Evolutionary conservation across 2,797 vertebrate genomes (phyloP).

Genomic region (Spondyliosoma cantharus): DNA sequence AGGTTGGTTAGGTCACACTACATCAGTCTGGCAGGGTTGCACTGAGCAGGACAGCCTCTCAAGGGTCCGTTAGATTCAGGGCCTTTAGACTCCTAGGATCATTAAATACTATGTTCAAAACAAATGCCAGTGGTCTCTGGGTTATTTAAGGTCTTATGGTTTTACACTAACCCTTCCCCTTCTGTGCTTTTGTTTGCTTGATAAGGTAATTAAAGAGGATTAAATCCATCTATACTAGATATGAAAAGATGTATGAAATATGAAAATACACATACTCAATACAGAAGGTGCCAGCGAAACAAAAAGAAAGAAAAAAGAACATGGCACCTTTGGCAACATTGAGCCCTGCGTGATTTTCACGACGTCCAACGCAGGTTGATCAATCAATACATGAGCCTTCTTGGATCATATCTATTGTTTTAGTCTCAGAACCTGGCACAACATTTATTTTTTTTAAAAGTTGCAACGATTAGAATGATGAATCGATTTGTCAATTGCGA

Average conservation of each 20-base stretch:
- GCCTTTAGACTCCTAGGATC: constrained; percentile 15
- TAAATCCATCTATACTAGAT: background rate
- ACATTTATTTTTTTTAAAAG: background rate
- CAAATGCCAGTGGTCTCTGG: background rate
- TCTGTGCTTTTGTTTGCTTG: background rate
- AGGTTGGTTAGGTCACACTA: constrained; percentile 20
- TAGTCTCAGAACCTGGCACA: background rate
- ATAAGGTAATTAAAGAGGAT: background rate
- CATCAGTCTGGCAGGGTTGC: constrained; percentile 8
- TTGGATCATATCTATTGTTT: background rate
- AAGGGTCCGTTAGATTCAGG: constrained; percentile 9
- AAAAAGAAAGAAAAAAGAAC: background rate
- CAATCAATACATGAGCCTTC: background rate
- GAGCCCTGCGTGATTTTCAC: background rate
- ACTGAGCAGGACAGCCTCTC: constrained; percentile 29
- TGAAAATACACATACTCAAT: background rate
- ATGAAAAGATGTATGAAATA: too few relatives aligned
- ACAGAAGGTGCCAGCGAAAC: background rate
- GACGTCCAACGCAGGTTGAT: background rate
- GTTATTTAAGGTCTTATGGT: background rate
- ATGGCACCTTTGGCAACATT: background rate
- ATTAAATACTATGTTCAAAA: constrained; percentile 17
- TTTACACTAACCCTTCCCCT: background rate
- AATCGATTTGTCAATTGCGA: too few relatives aligned
- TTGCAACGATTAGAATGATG: too few relatives aligned